Conservation (phyloP, 1,140 invertebrate species). For the Zaprionus ghesquierei region DNA sequence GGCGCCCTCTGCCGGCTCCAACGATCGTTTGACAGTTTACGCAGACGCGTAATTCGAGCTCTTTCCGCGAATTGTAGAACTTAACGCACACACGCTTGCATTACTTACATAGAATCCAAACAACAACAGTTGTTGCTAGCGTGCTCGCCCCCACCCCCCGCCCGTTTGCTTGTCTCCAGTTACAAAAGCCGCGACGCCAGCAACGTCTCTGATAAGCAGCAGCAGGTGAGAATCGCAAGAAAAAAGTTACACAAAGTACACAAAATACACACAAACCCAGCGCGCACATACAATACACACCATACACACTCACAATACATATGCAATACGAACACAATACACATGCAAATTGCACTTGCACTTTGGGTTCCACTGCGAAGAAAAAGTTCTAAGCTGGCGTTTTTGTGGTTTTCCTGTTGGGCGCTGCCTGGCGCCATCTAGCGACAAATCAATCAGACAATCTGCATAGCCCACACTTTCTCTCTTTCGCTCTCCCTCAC, state of each 20-base stretch:
- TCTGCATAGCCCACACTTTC: neutral
- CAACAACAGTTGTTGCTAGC: conserved; percentile 1
- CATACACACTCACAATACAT: neutral
- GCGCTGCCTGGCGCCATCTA: conserved; percentile 53
- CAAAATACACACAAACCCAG: neutral
- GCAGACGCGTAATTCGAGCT: conserved; percentile 30
- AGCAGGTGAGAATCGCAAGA: conserved; percentile 40
- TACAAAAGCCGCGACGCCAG: conserved; percentile 57
- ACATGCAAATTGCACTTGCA: neutral
- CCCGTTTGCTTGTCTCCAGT: conserved; percentile 49
- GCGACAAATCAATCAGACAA: conserved; percentile 20
- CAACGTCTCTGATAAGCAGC: conserved; percentile 32
- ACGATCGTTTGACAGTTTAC: conserved; percentile 8
- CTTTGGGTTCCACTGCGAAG: neutral
- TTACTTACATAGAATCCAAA: conserved; percentile 15
- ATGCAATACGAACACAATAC: neutral
- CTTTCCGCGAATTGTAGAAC: conserved; percentile 35
- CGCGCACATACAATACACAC: neutral
- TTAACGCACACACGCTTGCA: conserved; percentile 18
- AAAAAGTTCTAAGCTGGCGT: conserved; percentile 45
- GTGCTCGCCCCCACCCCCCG: neutral
- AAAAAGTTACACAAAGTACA: neutral
- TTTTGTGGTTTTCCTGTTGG: conserved; percentile 61
- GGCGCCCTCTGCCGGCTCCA: neutral
- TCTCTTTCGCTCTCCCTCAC: neutral